These are phyloP conservation scores for Brachyhypopomus gauderio DNA, from an alignment of 2,113 vertebrate genomes.

Conservation along the genomic window DNA sequence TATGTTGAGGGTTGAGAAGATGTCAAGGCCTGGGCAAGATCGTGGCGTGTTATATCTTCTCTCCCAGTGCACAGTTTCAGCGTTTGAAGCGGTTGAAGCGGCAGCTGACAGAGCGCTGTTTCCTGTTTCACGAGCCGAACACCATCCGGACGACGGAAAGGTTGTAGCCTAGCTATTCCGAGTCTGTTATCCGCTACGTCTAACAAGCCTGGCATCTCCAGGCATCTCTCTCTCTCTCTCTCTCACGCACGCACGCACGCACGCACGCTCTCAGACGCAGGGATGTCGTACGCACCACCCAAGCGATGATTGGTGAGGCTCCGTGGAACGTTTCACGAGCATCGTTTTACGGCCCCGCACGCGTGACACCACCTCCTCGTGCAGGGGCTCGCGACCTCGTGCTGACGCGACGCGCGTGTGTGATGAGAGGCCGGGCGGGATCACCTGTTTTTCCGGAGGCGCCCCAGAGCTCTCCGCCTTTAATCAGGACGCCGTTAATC, in stretches of 20 bases:
- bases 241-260: too few species aligned
- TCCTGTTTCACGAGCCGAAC: background rate
- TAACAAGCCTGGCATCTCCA: background rate
- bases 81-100: conserved; percentile 17
- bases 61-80: background rate
- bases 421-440: too few species aligned
- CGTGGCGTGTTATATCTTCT: background rate
- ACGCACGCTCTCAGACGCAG: too few species aligned
- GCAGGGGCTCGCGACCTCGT: too few species aligned
- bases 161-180: background rate
- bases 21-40: background rate
- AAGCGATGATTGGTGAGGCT: too few species aligned
- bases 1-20: background rate
- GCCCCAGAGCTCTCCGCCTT: too few species aligned
- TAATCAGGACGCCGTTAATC: background rate
- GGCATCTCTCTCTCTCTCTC: background rate
- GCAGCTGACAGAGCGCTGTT: background rate
- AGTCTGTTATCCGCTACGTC: background rate
- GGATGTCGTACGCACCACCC: too few species aligned
- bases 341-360: too few species aligned
- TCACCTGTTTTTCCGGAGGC: too few species aligned
- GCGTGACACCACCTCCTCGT: too few species aligned
- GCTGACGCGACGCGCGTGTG: too few species aligned
- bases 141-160: background rate
- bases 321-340: too few species aligned